phyloP scores from a whole-genome alignment of 2,797 vertebrate species.

The Lepus townsendii region DNA sequence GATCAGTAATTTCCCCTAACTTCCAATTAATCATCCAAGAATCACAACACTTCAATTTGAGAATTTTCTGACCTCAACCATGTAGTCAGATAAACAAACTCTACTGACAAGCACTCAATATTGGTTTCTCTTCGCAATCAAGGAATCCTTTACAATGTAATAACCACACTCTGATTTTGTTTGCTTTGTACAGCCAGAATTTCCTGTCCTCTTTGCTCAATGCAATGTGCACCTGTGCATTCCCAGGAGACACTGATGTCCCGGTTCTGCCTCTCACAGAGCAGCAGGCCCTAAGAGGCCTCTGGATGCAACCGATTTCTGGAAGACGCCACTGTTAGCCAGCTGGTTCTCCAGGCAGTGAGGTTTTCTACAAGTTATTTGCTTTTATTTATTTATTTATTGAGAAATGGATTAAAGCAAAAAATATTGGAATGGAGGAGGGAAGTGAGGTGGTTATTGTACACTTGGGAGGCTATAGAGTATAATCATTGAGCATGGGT shows the following conservation, averaged over 20 bases:
- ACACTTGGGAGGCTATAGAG: background rate
- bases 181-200: background rate
- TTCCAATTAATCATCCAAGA: background rate
- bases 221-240: background rate
- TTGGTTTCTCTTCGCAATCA: slow-evolving; percentile 39
- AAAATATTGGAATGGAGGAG: background rate
- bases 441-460: background rate
- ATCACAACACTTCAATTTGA: background rate
- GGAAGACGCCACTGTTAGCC: background rate
- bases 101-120: background rate
- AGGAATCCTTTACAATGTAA: background rate
- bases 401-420: background rate
- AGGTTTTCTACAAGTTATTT: background rate
- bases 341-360: background rate
- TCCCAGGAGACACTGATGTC: background rate
- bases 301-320: background rate
- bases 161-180: slow-evolving; percentile 13
- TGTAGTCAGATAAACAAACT: slow-evolving; percentile 33
- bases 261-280: background rate
- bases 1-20: background rate
- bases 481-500: background rate
- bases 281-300: background rate
- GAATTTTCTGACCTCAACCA: background rate
- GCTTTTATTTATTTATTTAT: background rate
- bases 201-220: background rate